Conservation (phyloP, 2,888 invertebrate species). For the Trichacis sp. region DNA sequence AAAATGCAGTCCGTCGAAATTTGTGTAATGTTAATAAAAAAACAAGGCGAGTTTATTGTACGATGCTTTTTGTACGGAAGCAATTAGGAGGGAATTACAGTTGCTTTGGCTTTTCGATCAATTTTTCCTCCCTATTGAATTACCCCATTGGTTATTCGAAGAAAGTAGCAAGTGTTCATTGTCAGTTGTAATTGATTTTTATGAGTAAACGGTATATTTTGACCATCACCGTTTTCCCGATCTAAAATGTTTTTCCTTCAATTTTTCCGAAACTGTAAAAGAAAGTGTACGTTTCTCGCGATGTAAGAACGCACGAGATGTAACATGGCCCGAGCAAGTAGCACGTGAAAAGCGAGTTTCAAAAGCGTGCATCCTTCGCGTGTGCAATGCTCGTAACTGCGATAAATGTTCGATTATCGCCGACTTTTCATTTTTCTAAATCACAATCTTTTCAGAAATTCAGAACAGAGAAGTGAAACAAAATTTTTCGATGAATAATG, state of each 20-base stretch:
- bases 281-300: neutral
- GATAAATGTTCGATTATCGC: slow-evolving; percentile 1
- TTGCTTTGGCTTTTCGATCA: neutral
- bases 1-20: no score
- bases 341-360: slow-evolving; percentile 19
- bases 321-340: slow-evolving; percentile 14
- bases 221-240: neutral
- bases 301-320: slow-evolving; percentile 3
- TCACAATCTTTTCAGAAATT: neutral
- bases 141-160: neutral
- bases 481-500: no score
- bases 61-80: neutral
- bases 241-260: neutral
- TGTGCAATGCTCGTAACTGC: slow-evolving; percentile 20
- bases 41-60: no score
- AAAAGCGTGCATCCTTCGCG: slow-evolving; percentile 26
- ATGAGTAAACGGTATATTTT: neutral
- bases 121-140: neutral
- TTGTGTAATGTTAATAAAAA: no score
- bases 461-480: neutral
- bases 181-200: slow-evolving; percentile 1
- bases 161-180: neutral
- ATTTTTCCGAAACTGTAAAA: neutral
- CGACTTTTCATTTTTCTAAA: slow-evolving; percentile 3
- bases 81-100: neutral